A percentile compares a stretch with the other conserved stretches of the same genome.
phyloP scores from a whole-genome alignment of 2,797 vertebrate genomes.

The Sebastes itinus region DNA sequence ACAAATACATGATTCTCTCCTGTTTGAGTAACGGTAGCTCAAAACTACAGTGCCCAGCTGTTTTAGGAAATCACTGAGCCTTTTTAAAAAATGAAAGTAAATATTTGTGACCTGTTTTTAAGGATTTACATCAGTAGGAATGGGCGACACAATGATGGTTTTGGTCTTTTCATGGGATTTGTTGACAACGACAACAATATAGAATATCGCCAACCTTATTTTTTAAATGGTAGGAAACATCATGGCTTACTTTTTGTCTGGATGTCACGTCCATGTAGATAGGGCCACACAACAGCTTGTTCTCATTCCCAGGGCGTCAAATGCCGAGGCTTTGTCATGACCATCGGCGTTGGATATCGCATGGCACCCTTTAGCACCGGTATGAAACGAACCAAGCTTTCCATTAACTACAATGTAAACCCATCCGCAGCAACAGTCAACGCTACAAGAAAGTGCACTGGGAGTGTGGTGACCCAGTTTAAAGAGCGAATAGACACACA shows the following conservation, averaged over 20 bases:
- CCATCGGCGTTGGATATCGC: no score
- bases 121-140: neutral
- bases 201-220: neutral
- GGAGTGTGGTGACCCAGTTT: no score
- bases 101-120: neutral
- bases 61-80: neutral
- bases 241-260: neutral
- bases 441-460: no score
- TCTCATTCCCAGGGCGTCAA: no score
- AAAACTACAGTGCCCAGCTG: no score
- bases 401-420: no score
- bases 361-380: no score
- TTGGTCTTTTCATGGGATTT: neutral
- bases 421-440: no score
- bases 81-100: neutral
- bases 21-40: neutral
- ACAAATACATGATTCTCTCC: neutral
- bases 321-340: no score
- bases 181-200: neutral
- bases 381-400: no score
- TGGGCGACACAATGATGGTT: neutral
- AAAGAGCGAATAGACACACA: no score
- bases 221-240: neutral
- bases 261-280: neutral
- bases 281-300: accelerated